phyloP scores from a whole-genome alignment of 2,113 vertebrate species.

The Neolamprologus fasciatus region DNA sequence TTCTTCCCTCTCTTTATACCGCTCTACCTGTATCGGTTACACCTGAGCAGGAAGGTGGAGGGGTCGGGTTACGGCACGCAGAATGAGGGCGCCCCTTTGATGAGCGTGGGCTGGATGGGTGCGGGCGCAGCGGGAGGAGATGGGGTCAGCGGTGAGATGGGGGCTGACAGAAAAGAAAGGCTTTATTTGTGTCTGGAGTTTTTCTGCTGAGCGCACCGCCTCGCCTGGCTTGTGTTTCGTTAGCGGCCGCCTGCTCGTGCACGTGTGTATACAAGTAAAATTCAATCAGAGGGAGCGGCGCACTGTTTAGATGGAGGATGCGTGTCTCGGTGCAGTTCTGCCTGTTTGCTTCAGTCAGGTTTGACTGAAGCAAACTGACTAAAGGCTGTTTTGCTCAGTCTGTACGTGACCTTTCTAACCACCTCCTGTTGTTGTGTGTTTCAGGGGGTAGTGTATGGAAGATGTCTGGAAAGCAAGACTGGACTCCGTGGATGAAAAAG shows the following conservation, averaged over 20 bases:
- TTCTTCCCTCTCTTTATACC: background rate
- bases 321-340: background rate
- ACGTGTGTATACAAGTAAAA: background rate
- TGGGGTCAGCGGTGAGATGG: constrained; percentile 35
- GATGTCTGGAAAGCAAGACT: constrained; percentile 67
- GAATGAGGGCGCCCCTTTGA: constrained; percentile 70
- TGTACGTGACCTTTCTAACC: constrained; percentile 20
- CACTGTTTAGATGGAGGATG: background rate
- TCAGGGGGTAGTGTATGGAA: constrained; percentile 70
- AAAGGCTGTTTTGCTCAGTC: background rate
- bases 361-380: background rate
- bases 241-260: constrained; percentile 20
- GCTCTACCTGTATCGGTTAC: constrained; percentile 75
- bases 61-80: constrained; percentile 55
- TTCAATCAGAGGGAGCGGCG: background rate
- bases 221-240: constrained; percentile 33
- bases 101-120: constrained; percentile 31
- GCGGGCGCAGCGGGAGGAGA: constrained; percentile 29
- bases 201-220: constrained; percentile 21
- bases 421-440: constrained; percentile 16
- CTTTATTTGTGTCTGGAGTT: constrained; percentile 56
- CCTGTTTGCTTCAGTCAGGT: background rate
- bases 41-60: constrained; percentile 59
- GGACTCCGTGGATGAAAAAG: constrained; percentile 70
- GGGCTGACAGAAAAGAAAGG: constrained; percentile 57